These are phyloP conservation scores for Coryphaenoides rupestris DNA, from an alignment of 2,113 vertebrate genomes.

Conservation along the genomic window DNA sequence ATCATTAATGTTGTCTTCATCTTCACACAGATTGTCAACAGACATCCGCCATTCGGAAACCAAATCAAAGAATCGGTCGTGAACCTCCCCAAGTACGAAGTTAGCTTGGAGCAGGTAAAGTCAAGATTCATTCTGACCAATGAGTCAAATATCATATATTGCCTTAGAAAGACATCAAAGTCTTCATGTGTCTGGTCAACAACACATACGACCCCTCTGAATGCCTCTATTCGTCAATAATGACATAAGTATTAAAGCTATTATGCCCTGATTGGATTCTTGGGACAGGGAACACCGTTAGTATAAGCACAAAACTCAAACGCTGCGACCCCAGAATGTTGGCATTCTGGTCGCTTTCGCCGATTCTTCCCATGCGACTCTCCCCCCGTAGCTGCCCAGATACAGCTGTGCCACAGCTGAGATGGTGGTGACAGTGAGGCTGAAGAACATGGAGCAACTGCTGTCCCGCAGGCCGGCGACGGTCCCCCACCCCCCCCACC, in stretches of 20 bases:
- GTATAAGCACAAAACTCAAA: too few relatives aligned
- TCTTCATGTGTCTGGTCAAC: neutral
- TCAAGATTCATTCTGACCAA: too few relatives aligned
- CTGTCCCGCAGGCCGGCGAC: conserved; percentile 87
- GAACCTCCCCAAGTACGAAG: conserved; percentile 88
- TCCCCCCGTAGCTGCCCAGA: conserved; percentile 77
- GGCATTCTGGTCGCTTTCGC: too few relatives aligned
- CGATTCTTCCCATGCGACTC: conserved; percentile 3
- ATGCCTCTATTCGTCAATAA: too few relatives aligned
- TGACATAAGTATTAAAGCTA: too few relatives aligned
- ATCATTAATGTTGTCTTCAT: neutral
- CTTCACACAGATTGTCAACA: conserved; percentile 95
- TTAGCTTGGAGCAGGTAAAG: conserved; percentile 82
- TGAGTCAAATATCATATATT: neutral
- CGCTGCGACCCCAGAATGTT: too few relatives aligned
- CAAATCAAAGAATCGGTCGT: conserved; percentile 91
- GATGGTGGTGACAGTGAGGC: conserved; percentile 80
- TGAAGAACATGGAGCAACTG: conserved; percentile 86
- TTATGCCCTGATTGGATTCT: too few relatives aligned
- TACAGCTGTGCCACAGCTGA: conserved; percentile 80
- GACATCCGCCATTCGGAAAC: conserved; percentile 96
- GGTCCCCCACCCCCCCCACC: conserved; percentile 81
- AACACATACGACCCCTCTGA: too few relatives aligned
- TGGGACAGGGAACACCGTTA: too few relatives aligned
- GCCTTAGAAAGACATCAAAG: neutral